phyloP scores from a whole-genome alignment of 2,797 vertebrate genomes.

The Schizothorax lantsangensis region DNA sequence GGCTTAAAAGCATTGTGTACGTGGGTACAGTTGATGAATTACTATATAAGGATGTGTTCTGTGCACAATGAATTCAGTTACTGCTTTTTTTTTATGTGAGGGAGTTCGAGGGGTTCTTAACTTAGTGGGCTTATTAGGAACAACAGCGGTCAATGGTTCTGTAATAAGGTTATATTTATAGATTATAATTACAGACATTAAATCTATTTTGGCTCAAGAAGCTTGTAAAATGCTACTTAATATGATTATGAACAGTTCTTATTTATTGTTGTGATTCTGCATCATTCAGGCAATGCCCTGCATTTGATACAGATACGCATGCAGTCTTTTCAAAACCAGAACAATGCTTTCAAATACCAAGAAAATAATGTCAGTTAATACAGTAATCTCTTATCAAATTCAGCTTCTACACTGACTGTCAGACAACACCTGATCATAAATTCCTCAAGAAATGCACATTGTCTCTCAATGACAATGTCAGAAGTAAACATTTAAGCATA shows the following conservation, averaged over 20 bases:
- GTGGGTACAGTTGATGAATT: background rate
- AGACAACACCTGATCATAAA: background rate
- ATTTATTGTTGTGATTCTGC: background rate
- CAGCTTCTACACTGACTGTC: background rate
- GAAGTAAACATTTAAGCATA: too few relatives aligned
- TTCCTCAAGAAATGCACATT: background rate
- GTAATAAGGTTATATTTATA: background rate
- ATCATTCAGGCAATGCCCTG: background rate
- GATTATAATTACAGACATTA: constrained; percentile 1
- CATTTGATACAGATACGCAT: background rate
- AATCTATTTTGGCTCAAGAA: background rate
- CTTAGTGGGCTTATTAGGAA: background rate
- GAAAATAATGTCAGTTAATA: background rate
- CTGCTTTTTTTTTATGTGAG: background rate
- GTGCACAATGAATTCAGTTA: background rate
- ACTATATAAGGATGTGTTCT: background rate
- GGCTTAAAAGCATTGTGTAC: background rate
- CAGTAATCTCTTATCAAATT: background rate
- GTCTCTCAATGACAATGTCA: background rate
- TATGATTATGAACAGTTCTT: background rate
- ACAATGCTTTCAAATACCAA: background rate
- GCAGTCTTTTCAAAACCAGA: background rate
- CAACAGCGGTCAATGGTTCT: background rate
- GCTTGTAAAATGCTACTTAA: background rate
- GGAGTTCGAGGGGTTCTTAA: too few relatives aligned